These are phyloP conservation scores for Trachelus iudaicus DNA, from an alignment of 2,888 invertebrate species.

Conservation along the genomic window DNA sequence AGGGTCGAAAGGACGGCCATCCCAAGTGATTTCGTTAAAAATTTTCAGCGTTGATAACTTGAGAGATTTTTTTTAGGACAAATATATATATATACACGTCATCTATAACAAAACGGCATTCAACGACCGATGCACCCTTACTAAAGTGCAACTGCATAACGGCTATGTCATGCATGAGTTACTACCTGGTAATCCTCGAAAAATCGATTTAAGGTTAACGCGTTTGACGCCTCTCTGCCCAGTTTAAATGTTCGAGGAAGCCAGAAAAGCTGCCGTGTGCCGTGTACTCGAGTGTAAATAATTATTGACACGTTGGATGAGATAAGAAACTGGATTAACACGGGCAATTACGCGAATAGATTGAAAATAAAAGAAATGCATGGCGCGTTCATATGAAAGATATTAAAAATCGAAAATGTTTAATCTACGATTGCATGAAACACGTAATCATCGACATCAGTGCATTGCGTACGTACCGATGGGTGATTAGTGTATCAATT, in stretches of 20 bases:
- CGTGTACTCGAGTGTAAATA: background rate
- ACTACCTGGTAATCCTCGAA: background rate
- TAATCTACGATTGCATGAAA: background rate
- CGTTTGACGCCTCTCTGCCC: background rate
- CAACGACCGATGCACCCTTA: background rate
- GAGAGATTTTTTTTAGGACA: background rate
- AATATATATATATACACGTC: background rate
- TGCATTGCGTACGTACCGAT: background rate
- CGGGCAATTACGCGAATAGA: background rate
- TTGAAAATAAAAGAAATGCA: background rate
- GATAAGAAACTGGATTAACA: background rate
- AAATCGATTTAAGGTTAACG: background rate
- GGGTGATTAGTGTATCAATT: background rate
- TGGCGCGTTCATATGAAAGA: background rate
- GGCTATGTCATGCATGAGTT: background rate
- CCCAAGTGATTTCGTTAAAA: background rate
- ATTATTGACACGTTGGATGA: background rate
- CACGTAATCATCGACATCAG: background rate
- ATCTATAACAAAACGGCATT: background rate
- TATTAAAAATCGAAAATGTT: background rate
- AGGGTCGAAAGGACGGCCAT: background rate
- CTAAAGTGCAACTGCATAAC: background rate
- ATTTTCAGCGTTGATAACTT: background rate
- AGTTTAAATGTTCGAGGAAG: background rate
- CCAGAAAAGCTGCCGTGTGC: background rate